These are phyloP conservation scores for Malurus cyaneus DNA, from an alignment of 2,113 vertebrate genomes.

Conservation along the genomic window DNA sequence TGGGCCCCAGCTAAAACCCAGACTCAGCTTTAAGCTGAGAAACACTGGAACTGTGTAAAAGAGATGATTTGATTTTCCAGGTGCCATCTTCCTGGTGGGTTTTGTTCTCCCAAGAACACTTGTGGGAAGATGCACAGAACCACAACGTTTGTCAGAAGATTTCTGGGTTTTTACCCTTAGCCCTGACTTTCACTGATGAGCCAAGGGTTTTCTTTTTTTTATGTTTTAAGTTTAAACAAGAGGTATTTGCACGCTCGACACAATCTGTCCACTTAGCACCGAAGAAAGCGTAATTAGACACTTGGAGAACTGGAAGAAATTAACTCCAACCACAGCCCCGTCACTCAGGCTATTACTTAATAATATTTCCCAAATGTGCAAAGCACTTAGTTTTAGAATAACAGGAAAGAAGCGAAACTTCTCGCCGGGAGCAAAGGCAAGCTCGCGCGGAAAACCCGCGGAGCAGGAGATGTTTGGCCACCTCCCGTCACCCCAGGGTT, in stretches of 20 bases:
- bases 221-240: neutral
- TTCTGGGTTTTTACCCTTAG: neutral
- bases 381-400: slow-evolving; percentile 58
- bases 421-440: neutral
- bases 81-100: fast-evolving
- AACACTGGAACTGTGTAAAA: neutral
- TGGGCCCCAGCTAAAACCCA: neutral
- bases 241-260: neutral
- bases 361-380: slow-evolving; percentile 59
- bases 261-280: neutral
- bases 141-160: neutral
- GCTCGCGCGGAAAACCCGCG: fast-evolving
- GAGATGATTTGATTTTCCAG: neutral
- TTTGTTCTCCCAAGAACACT: neutral
- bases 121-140: neutral
- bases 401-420: slow-evolving; percentile 42
- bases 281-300: slow-evolving; percentile 41
- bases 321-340: slow-evolving; percentile 20
- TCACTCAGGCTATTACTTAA: slow-evolving; percentile 39
- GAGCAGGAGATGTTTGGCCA: neutral
- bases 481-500: neutral
- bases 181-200: neutral
- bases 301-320: slow-evolving; percentile 59
- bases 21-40: neutral
- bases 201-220: neutral